A percentile compares a stretch with the other conserved stretches of the same genome.
These are phyloP conservation scores for Zapus hudsonius DNA, from an alignment of 2,113 vertebrate genomes.

Conservation along the genomic window DNA sequence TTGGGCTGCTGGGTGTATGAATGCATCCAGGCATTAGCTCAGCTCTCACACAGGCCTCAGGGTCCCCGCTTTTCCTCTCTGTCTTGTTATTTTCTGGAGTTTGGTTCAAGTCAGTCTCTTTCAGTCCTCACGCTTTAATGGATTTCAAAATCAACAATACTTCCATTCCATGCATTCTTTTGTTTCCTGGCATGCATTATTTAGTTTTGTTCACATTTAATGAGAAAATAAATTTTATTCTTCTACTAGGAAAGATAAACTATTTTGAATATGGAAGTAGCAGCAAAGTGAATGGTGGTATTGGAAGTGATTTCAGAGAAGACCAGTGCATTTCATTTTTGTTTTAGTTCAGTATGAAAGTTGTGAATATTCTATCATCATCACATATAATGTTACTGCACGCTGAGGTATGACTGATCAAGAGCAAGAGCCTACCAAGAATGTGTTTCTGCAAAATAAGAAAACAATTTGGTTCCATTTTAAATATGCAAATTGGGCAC, in stretches of 20 bases:
- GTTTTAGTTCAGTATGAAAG: not conserved
- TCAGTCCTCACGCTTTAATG: not conserved
- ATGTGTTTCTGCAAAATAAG: not conserved
- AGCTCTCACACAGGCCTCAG: not conserved
- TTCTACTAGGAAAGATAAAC: not conserved
- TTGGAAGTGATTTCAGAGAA: not conserved
- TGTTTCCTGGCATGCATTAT: not conserved
- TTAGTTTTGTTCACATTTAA: constrained; percentile 9
- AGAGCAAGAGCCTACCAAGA: not conserved
- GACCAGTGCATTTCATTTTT: not conserved
- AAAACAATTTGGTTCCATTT: not conserved
- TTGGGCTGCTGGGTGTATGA: not conserved
- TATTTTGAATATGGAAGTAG: not conserved
- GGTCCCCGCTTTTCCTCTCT: not conserved
- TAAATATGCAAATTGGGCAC: constrained; percentile 2
- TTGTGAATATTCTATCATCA: not conserved
- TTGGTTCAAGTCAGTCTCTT: not conserved
- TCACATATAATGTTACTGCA: not conserved
- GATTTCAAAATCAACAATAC: not conserved
- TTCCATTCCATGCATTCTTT: not conserved
- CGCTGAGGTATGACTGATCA: not conserved
- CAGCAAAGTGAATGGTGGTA: not conserved
- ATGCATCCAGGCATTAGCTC: not conserved
- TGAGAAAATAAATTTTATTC: not conserved
- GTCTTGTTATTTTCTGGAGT: not conserved